Conservation (phyloP, 2,113 vertebrate genomes). For the Cynocephalus volans region DNA sequence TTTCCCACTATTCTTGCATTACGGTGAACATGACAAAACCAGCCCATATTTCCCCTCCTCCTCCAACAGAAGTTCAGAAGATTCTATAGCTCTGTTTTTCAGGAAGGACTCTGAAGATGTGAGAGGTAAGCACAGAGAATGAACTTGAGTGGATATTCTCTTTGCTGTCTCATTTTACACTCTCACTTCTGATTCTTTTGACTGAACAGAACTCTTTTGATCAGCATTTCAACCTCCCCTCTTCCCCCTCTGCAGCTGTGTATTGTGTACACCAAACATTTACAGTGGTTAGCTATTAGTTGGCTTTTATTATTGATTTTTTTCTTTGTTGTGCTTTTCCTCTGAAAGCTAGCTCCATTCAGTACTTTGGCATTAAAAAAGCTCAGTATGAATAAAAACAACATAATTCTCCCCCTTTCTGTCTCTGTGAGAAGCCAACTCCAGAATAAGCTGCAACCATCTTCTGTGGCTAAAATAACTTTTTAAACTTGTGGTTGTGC, state of each 20-base stretch:
- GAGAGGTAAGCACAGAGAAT: background rate
- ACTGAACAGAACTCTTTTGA: background rate
- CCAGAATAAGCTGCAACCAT: background rate
- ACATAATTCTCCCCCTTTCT: background rate
- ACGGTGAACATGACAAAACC: background rate
- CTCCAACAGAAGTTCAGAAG: background rate
- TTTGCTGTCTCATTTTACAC: conserved; percentile 10
- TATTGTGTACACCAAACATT: background rate
- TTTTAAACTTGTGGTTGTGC: background rate
- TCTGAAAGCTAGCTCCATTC: conserved; percentile 63
- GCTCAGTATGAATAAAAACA: conserved; percentile 49
- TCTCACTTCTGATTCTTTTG: conserved; percentile 1
- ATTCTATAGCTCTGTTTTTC: background rate
- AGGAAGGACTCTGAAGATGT: background rate
- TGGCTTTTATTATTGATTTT: conserved; percentile 61
- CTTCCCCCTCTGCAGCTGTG: background rate
- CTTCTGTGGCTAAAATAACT: conserved; percentile 32
- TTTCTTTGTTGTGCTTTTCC: conserved; percentile 41
- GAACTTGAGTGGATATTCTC: background rate
- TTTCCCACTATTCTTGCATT: background rate
- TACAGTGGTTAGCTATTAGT: conserved; percentile 29
- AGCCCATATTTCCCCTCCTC: background rate
- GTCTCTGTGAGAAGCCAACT: background rate
- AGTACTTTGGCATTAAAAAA: conserved; percentile 37
- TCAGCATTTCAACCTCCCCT: background rate